Evolutionary conservation across 2,797 vertebrate species (phyloP).

Genomic region (Denticeps clupeoides): DNA sequence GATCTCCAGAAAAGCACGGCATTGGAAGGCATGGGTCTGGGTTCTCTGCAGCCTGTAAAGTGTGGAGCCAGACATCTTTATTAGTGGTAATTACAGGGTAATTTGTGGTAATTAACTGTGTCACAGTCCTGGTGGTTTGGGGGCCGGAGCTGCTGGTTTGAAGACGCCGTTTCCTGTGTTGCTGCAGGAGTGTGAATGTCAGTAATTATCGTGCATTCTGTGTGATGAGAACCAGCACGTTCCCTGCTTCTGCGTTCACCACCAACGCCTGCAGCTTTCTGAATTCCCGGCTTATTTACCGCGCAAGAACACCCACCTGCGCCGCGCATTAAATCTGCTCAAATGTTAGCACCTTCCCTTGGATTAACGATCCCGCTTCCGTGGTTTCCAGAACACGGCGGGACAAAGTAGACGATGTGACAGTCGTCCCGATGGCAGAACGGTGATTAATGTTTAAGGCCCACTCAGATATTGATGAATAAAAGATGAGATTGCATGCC

Average conservation of each 20-base stretch:
- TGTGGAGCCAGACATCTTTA: slow-evolving; percentile 17
- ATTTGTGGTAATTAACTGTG: slow-evolving; percentile 38
- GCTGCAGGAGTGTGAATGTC: background rate
- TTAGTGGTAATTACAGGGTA: slow-evolving; percentile 56
- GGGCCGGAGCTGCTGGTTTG: slow-evolving; percentile 20
- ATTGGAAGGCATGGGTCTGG: background rate
- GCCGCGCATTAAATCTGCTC: no score
- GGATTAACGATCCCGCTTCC: no score
- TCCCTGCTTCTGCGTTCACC: no score
- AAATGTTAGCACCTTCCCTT: no score
- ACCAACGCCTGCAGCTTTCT: no score
- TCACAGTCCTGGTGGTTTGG: slow-evolving; percentile 27
- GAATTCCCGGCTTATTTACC: no score
- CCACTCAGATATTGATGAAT: slow-evolving; percentile 32
- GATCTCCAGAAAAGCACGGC: no score
- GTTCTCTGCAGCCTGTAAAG: background rate
- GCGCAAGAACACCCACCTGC: no score
- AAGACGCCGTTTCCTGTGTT: background rate
- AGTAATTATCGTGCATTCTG: no score
- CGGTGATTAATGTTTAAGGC: slow-evolving; percentile 31
- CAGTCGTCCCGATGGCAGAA: slow-evolving; percentile 29
- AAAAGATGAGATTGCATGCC: slow-evolving; percentile 21
- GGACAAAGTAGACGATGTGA: slow-evolving; percentile 20
- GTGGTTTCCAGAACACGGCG: slow-evolving; percentile 14
- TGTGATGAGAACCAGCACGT: no score